phyloP scores from a whole-genome alignment of 2,888 invertebrate genomes.

The Lampropteryx suffumata region DNA sequence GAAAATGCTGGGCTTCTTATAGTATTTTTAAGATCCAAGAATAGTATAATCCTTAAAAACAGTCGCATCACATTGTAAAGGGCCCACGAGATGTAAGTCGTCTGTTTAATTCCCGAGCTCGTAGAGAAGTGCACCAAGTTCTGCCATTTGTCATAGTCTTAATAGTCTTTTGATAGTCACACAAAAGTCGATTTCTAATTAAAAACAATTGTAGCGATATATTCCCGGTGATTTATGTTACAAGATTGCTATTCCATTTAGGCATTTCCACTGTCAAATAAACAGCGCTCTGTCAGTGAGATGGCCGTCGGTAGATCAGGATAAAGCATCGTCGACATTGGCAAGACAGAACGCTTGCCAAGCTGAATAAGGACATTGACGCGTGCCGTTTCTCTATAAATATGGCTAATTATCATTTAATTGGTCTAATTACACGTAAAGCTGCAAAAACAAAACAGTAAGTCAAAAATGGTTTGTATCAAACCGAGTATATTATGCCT shows the following conservation, averaged over 20 bases:
- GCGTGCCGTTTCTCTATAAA: slow-evolving; percentile 54
- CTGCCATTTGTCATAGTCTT: too few relatives aligned
- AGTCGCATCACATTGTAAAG: not conserved
- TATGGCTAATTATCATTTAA: slow-evolving; percentile 51
- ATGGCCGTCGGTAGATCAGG: slow-evolving; percentile 31
- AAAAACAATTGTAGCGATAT: slow-evolving; percentile 7
- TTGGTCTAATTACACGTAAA: slow-evolving; percentile 37
- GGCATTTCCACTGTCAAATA: slow-evolving; percentile 25
- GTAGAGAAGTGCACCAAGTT: too few relatives aligned
- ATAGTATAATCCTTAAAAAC: not conserved
- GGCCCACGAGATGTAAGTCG: not conserved
- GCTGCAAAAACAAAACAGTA: slow-evolving; percentile 37
- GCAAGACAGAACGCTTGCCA: slow-evolving; percentile 40
- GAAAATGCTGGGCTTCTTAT: slow-evolving; percentile 39
- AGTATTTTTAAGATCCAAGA: slow-evolving; percentile 23
- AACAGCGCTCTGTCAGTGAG: slow-evolving; percentile 24
- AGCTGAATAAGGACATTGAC: slow-evolving; percentile 51
- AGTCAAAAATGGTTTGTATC: slow-evolving; percentile 14
- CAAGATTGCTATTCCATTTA: slow-evolving; percentile 19
- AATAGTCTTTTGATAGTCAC: not conserved
- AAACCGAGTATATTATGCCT: not conserved
- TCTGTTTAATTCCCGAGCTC: not conserved
- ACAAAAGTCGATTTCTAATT: not conserved
- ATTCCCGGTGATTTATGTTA: slow-evolving; percentile 23
- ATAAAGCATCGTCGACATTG: slow-evolving; percentile 46